Conservation (phyloP, 2,888 invertebrate species). For the Netelia melanura region DNA sequence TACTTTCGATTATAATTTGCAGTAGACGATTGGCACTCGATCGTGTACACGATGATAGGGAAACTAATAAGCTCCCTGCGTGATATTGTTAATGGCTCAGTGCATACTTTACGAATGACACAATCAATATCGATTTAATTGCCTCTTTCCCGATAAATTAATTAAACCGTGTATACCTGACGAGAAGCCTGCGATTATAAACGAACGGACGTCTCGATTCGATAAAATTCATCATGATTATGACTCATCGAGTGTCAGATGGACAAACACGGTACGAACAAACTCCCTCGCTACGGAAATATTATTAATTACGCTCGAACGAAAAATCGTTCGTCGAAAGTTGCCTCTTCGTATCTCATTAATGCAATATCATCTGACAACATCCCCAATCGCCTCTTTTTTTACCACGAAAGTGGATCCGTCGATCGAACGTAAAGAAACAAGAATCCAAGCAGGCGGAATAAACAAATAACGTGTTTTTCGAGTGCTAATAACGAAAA, state of each 20-base stretch:
- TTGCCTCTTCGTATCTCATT: background rate
- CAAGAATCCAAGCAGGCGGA: slow-evolving; percentile 26
- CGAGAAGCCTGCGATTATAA: too few relatives aligned
- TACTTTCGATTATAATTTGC: too few relatives aligned
- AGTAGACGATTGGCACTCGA: too few relatives aligned
- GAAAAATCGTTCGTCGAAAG: background rate
- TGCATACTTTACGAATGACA: slow-evolving; percentile 22
- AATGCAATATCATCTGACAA: background rate
- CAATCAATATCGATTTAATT: slow-evolving; percentile 26
- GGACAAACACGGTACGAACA: background rate
- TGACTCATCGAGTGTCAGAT: background rate
- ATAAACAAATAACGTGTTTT: slow-evolving; percentile 43
- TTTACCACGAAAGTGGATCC: background rate
- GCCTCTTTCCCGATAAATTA: slow-evolving; percentile 32
- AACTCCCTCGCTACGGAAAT: background rate
- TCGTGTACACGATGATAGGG: too few relatives aligned
- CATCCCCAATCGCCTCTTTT: background rate
- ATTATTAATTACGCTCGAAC: background rate
- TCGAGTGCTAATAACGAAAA: slow-evolving; percentile 60
- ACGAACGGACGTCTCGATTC: background rate
- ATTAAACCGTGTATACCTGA: background rate
- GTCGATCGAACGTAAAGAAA: background rate
- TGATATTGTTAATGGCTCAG: background rate
- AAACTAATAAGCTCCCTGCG: too few relatives aligned
- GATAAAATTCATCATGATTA: slow-evolving; percentile 13